phyloP scores from a whole-genome alignment of 1,140 invertebrate species.

The Belonocnema kinseyi region DNA sequence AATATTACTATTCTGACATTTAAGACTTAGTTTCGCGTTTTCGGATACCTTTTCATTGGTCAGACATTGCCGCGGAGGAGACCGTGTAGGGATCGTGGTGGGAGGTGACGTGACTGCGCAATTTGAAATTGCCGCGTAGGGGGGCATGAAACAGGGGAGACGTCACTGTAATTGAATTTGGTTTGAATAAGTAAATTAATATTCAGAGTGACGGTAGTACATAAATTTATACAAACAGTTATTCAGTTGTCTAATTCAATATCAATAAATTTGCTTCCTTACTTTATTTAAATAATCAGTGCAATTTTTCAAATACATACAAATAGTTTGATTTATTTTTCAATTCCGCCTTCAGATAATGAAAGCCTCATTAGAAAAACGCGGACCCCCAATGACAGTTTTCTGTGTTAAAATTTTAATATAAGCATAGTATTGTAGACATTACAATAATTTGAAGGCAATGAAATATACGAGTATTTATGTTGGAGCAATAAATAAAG shows the following conservation, averaged over 20 bases:
- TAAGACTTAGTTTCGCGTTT: too few species aligned
- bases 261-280: constrained; percentile 18
- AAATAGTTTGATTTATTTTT: constrained; percentile 9
- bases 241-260: constrained; percentile 5
- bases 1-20: too few species aligned
- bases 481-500: neutral
- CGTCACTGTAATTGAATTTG: too few species aligned
- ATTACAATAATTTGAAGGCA: neutral
- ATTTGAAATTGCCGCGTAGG: too few species aligned
- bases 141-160: too few species aligned
- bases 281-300: constrained; percentile 10
- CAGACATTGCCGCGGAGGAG: too few species aligned
- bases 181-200: too few species aligned
- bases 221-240: neutral
- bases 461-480: neutral
- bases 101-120: too few species aligned
- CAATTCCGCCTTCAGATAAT: constrained; percentile 19
- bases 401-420: constrained; percentile 10
- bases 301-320: neutral
- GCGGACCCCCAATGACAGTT: neutral
- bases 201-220: neutral
- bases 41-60: too few species aligned
- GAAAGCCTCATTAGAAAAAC: neutral
- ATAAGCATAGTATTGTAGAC: neutral
- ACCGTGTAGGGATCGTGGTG: too few species aligned